phyloP scores from a whole-genome alignment of 2,888 invertebrate genomes.

The Suillia variegata region DNA sequence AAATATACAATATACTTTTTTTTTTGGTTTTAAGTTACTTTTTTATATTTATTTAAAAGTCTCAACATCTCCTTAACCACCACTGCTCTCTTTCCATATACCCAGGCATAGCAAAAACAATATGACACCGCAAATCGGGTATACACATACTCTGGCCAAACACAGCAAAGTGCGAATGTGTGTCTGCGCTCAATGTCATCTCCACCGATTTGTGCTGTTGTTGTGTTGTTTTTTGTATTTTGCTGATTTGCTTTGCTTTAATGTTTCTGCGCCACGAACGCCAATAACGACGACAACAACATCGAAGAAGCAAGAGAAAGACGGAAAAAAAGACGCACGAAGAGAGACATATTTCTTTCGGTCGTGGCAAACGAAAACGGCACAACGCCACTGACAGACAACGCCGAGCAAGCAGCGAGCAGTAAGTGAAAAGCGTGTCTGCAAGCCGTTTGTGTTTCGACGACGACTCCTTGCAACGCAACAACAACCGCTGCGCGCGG shows the following conservation, averaged over 20 bases:
- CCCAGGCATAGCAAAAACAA: background rate
- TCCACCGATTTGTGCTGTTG: background rate
- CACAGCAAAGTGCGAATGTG: background rate
- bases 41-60: too few relatives aligned
- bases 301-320: background rate
- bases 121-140: background rate
- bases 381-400: too few relatives aligned
- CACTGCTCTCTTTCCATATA: background rate
- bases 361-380: slow-evolving; percentile 1
- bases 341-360: slow-evolving; percentile 3
- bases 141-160: background rate
- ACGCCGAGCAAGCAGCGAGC: too few relatives aligned
- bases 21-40: too few relatives aligned
- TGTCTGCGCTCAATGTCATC: background rate
- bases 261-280: background rate
- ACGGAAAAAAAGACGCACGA: background rate
- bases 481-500: too few relatives aligned
- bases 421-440: slow-evolving; percentile 4
- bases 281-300: too few relatives aligned
- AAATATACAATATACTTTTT: too few relatives aligned
- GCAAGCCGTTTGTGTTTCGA: slow-evolving; percentile 2
- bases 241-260: background rate
- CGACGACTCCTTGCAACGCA: background rate
- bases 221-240: background rate
- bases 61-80: background rate